Conservation (phyloP, 2,888 invertebrate species). For the Cerceris rybyensis region DNA sequence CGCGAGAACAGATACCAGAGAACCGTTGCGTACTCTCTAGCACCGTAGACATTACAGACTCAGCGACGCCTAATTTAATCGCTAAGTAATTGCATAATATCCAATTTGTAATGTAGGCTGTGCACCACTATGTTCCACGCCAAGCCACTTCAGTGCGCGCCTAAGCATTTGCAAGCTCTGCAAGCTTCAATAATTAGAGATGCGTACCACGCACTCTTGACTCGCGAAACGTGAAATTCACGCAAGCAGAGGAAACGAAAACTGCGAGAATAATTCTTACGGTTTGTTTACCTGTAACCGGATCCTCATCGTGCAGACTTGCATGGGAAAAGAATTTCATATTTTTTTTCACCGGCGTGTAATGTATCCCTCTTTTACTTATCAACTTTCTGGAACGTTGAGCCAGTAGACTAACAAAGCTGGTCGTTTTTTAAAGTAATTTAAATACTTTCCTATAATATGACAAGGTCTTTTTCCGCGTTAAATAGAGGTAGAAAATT, state of each 20-base stretch:
- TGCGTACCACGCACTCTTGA: slow-evolving; percentile 32
- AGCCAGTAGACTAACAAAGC: no score
- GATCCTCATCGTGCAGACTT: neutral
- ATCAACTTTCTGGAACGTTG: no score
- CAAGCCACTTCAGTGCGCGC: slow-evolving; percentile 48
- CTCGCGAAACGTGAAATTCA: slow-evolving; percentile 30
- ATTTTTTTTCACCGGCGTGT: neutral
- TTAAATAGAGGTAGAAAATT: no score
- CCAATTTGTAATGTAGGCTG: slow-evolving; percentile 70
- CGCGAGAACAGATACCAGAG: neutral
- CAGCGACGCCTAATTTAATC: slow-evolving; percentile 69
- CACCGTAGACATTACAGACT: slow-evolving; percentile 41
- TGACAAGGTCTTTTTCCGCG: no score
- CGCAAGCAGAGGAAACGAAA: neutral
- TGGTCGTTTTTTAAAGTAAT: no score
- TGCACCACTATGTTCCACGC: slow-evolving; percentile 48
- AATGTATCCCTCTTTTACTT: no score
- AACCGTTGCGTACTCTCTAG: slow-evolving; percentile 29
- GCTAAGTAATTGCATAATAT: slow-evolving; percentile 71
- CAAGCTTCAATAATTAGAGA: slow-evolving; percentile 59
- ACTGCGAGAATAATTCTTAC: neutral
- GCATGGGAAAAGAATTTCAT: neutral
- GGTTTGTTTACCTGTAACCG: neutral
- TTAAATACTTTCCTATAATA: no score
- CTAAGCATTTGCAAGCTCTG: slow-evolving; percentile 59